Base-by-base conservation (phyloP, 37 sponge, comb jelly and placozoan genomes). In the Lycopodina hypogea region DNA sequence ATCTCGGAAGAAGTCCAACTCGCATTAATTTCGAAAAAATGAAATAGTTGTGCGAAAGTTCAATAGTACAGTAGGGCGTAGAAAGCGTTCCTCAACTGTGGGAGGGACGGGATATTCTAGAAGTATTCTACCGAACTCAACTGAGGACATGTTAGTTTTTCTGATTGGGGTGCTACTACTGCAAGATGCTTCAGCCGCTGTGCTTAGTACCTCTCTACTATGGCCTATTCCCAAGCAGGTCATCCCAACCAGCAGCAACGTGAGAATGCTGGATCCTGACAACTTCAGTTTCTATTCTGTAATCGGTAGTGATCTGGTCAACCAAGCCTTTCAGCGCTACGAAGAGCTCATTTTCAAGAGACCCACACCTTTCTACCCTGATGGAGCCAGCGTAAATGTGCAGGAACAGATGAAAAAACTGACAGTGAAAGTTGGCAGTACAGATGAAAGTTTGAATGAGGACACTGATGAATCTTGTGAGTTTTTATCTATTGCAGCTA, bases 381-480 rank as follows among this genome's bases (percentile, higher is more conserved):
- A 50, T n/a, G 85, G 71, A 37, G 63, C 53, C 23, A 36, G 22
- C n/a, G 11, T 17, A 23, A 21, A 71, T 66, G 78, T 76, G 1
- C 19, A 35, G 2, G 60, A 64, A 23, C 65, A n/a, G 0, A 56
- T 90, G 40, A 18, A 59, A 15, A 36, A 3, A 2, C 58, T 87
- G 61, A 71, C 24, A 6, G 87, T 91, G 28, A 63, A 22, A 15
- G 92, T 91, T 33, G 34, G 2, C 34, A 80, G 76, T 39, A 52
- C 23, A 29, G 68, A 80, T 51, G 84, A 86, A 40, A 63, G 77
- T 0, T 51, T 91, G 40, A 73, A 57, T 0, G 80, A 63, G 48
- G 68, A 78, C 55, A 91, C 87, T 0, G 78, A 86, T 62, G 87
- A 91, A 50, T 65, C 83, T 15, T 91, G 92, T 91, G 71, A 79